Base-by-base conservation (phyloP, 1,140 invertebrate genomes). In the Trissolcus basalis region DNA sequence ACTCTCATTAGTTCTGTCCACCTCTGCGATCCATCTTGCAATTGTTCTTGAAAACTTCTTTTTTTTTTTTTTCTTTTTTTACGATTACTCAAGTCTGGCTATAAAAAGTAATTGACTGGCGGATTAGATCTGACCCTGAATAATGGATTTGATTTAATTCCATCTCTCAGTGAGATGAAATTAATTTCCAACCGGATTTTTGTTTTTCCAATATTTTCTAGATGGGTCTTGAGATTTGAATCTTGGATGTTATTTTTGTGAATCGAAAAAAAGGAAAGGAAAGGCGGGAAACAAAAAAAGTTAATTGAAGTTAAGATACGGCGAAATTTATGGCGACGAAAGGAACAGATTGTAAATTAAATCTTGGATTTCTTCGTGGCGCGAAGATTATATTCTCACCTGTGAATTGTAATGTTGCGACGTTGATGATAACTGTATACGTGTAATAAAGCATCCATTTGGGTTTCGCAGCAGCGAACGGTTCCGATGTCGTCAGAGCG, bases 401-500 rank as follows among this genome's bases (percentile, higher is more conserved):
- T 54, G 50, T 54, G 55, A 54, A 48, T 69, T 60, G 55, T 54
- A 53, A 45, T 50, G 33, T 41, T 41, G 51, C 45, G 45, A 45
- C 13, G 53, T 6, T 56, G 53, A 61, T 45, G 44, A 61, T 75
- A 69, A 69, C 64, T 69, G 64, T 69, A 27, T 27, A 69, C 49
- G 19, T 15, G 58, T 9, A 59, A 69, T 68, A 61, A 61, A 74
- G 54, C 59, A 54, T 75, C 41, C 54, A 64, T 69, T 75, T 54
- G 19, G 16, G 32, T 59, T 67, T 16, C 36, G 51, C 45, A 63
- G 54, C 58, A 64, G 69, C 48, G 61, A 51, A 32, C 61, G 16
- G 65, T 76, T 76, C 65, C 73, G 65, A 65, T 70, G 63, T 74
- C 73, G 50, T 50, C 5, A 13, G 58, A 63, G 58, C 63, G 58